These are phyloP conservation scores for Halcyon badia DNA, from an alignment of 2,797 vertebrate species.

Conservation along the genomic window DNA sequence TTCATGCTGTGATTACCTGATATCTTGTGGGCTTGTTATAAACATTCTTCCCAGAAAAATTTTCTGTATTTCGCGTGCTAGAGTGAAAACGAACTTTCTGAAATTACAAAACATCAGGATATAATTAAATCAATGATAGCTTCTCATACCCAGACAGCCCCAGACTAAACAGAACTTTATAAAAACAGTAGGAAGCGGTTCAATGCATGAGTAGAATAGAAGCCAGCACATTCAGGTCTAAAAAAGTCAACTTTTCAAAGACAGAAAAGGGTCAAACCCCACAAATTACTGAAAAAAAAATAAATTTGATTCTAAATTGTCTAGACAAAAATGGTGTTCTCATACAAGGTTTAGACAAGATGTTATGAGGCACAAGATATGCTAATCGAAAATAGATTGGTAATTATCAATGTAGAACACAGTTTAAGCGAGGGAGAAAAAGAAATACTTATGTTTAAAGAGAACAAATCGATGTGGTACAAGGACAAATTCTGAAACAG, in stretches of 20 bases:
- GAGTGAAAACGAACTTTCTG: conserved; percentile 90
- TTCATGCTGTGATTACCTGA: conserved; percentile 83
- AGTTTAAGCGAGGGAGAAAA: not conserved
- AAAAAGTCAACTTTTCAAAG: not conserved
- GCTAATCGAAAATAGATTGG: not conserved
- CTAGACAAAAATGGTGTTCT: not conserved
- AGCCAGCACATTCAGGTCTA: not conserved
- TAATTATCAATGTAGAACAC: not conserved
- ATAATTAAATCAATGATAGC: not conserved
- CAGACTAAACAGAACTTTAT: not conserved
- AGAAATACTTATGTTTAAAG: not conserved
- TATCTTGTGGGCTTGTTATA: conserved; percentile 94
- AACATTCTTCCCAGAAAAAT: conserved; percentile 86
- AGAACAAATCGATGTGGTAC: not conserved
- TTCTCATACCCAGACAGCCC: not conserved
- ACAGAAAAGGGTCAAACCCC: not conserved
- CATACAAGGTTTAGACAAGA: not conserved
- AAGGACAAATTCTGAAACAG: not conserved
- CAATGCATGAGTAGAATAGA: not conserved
- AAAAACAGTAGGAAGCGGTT: not conserved
- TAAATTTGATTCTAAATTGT: not conserved
- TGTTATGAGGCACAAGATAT: not conserved
- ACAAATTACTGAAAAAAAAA: not conserved
- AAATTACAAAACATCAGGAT: conserved; percentile 43
- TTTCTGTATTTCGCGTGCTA: conserved; percentile 85